Evolutionary conservation across 2,797 vertebrate genomes (phyloP), one percentile per base, ranked within the genome.

Genomic region (Caiman crocodilus): DNA sequence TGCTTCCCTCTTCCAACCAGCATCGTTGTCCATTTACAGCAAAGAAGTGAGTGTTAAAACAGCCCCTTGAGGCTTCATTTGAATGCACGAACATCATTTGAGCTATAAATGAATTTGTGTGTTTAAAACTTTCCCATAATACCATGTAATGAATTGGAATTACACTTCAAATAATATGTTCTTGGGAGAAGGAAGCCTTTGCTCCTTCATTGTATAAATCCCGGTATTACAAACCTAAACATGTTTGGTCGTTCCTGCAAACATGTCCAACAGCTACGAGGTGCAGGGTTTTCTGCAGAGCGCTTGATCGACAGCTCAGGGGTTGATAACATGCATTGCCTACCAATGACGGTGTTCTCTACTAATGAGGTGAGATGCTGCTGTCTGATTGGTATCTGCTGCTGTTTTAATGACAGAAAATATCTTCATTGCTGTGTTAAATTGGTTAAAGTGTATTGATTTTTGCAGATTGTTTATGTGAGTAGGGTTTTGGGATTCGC

Each of bases 271-370:
- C 76, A 81, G 50, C 65, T 85, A 67, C 81, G 82, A 74, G 79
- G 84, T 0, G 55, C 74, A 92, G 90, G 61, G 55, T 75, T 50
- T 64, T 87, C 84, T 74, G 67, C 23, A 78, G 85, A 78, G 75
- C 26, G 67, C 82, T 82, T 95, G 93, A 88, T 89, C 82, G 87
- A 90, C 89, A 92, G 79, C 85, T 91, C 74, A 15, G 63, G 85
- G 7, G 61, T 3, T 91, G 82, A 95, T 85, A 94, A 82, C 69
- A 42, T 87, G 84, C 60, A 30, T 67, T 85, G 90, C 86, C 77
- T 77, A 61, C 58, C 71, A 60, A 63, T 35, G 55, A 78, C 79
- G 1, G 14, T 81, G 89, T 60, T 94, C 87, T 85, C 14, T 8
- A n/a, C 85, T 90, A 77, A 92, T 73, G 58, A 82, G 77, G 78